phyloP scores from a whole-genome alignment of 1,140 invertebrate genomes.

The Ridgeia piscesae region DNA sequence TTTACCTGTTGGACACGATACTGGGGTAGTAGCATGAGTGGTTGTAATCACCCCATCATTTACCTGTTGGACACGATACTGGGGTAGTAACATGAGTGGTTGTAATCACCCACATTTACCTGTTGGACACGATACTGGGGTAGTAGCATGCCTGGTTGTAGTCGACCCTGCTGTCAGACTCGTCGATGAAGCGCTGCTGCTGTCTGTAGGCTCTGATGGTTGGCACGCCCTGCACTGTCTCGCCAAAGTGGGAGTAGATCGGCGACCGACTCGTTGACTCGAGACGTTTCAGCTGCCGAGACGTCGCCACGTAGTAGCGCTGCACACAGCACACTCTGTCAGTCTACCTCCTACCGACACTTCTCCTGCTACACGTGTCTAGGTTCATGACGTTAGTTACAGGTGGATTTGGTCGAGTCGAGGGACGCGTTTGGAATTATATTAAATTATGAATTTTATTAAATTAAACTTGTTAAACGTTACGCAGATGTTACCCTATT shows the following conservation, averaged over 20 bases:
- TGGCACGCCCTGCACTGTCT: conserved; percentile 64
- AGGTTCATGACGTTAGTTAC: too few relatives aligned
- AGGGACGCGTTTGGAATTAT: neutral
- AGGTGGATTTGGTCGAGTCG: too few relatives aligned
- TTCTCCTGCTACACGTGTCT: too few relatives aligned
- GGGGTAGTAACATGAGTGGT: neutral
- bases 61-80: neutral
- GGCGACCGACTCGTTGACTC: conserved; percentile 96
- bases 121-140: conserved; percentile 59
- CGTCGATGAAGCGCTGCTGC: conserved; percentile 59
- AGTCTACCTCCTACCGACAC: neutral
- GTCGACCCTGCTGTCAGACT: conserved; percentile 62
- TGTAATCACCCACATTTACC: conserved; percentile 53
- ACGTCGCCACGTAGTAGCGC: conserved; percentile 92
- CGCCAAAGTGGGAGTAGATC: conserved; percentile 97
- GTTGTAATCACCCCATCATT: neutral
- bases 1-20: neutral
- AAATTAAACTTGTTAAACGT: neutral
- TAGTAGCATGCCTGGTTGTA: conserved; percentile 74
- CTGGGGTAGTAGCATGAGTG: neutral
- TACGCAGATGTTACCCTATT: neutral
- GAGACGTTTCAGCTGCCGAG: conserved; percentile 89
- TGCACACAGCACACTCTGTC: conserved; percentile 57
- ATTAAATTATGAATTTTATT: neutral
- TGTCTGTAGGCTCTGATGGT: conserved; percentile 55